Evolutionary conservation across 2,797 vertebrate genomes (phyloP).

Genomic region (Anguilla pacifica): DNA sequence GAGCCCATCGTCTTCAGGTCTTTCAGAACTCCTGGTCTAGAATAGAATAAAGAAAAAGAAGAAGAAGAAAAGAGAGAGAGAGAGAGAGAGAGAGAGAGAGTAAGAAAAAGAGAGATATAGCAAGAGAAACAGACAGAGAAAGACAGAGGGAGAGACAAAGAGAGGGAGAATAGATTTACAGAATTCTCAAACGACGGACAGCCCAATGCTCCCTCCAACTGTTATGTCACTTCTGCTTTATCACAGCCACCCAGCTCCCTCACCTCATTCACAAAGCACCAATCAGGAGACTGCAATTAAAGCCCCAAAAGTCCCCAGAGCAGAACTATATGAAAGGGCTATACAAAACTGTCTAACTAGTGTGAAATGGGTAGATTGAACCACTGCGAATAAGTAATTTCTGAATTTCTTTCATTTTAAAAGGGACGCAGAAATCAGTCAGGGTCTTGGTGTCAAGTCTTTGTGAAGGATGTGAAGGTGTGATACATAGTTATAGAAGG

Average conservation of each 20-base stretch:
- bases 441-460: not conserved
- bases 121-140: constrained; percentile 22
- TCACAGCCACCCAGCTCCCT: constrained; percentile 48
- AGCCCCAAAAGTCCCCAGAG: not conserved
- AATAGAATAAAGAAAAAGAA: constrained; percentile 41
- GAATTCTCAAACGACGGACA: constrained; percentile 25
- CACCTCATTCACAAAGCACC: constrained; percentile 42
- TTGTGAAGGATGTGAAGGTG: not conserved
- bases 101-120: not conserved
- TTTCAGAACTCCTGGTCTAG: constrained; percentile 92
- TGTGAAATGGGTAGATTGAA: not conserved
- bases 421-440: not conserved
- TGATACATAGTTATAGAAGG: no score
- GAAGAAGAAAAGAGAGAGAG: not conserved
- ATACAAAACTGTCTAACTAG: not conserved
- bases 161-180: not conserved
- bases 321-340: not conserved
- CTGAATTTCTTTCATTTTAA: not conserved
- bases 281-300: constrained; percentile 36
- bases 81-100: not conserved
- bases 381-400: not conserved
- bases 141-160: constrained; percentile 5
- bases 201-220: constrained; percentile 39
- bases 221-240: constrained; percentile 54
- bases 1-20: constrained; percentile 98